Conservation (phyloP, 1,140 invertebrate genomes). For the Agraylea sexmaculata region DNA sequence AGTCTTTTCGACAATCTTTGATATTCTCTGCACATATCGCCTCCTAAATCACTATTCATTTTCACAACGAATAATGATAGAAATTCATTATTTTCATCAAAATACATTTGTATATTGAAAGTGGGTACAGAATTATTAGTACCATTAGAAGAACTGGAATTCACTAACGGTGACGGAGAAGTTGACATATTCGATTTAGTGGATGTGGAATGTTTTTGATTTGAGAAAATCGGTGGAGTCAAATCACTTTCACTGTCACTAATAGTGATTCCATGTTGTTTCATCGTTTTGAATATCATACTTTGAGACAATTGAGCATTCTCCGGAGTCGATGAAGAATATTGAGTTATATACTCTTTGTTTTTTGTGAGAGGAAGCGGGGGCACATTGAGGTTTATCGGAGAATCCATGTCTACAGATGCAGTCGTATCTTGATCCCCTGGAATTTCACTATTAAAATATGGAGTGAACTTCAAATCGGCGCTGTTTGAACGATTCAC, state of each 20-base stretch:
- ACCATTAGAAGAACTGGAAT: slow-evolving; percentile 31
- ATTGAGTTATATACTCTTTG: slow-evolving; percentile 13
- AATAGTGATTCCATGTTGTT: slow-evolving; percentile 9
- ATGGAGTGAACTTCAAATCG: too few relatives aligned
- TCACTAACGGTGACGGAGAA: slow-evolving; percentile 36
- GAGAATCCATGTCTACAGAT: slow-evolving; percentile 14
- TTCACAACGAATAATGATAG: slow-evolving; percentile 33
- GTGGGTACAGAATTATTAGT: slow-evolving; percentile 23
- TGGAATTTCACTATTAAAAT: too few relatives aligned
- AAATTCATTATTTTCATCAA: slow-evolving; percentile 37
- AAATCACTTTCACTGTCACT: slow-evolving; percentile 19
- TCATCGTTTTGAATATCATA: slow-evolving; percentile 5
- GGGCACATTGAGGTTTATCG: slow-evolving; percentile 3
- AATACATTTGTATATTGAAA: slow-evolving; percentile 34
- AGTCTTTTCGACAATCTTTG: slow-evolving; percentile 36
- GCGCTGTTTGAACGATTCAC: too few relatives aligned
- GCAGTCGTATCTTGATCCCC: slow-evolving; percentile 14
- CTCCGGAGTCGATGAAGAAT: slow-evolving; percentile 18
- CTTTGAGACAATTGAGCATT: slow-evolving; percentile 10
- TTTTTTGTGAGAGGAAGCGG: slow-evolving; percentile 2
- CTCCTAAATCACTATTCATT: slow-evolving; percentile 34
- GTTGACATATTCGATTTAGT: slow-evolving; percentile 26
- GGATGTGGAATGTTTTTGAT: slow-evolving; percentile 10
- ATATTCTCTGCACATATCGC: slow-evolving; percentile 37
- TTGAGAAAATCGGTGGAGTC: slow-evolving; percentile 17